Conservation (phyloP, 1,140 invertebrate genomes). For the Danaus plexippus region DNA sequence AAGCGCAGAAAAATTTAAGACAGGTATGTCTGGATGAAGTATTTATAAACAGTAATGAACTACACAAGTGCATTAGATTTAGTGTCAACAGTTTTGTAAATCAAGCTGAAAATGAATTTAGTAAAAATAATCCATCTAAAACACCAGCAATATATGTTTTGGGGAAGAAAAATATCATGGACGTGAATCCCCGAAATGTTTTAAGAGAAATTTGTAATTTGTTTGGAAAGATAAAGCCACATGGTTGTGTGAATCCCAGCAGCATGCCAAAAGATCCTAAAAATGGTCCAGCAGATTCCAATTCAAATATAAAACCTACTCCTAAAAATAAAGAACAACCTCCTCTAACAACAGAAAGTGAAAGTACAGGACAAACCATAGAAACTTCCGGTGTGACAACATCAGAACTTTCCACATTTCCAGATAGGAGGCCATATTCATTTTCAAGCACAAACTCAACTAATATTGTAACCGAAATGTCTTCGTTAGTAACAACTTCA, state of each 20-base stretch:
- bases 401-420: too few species aligned
- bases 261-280: slow-evolving; percentile 1
- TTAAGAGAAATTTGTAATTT: slow-evolving; percentile 11
- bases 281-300: neutral
- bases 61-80: slow-evolving; percentile 15
- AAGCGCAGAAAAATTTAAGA: slow-evolving; percentile 8
- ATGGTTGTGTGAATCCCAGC: slow-evolving; percentile 8
- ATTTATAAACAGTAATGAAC: too few species aligned
- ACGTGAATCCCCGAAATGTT: slow-evolving; percentile 7
- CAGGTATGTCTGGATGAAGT: too few species aligned
- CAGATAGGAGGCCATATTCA: too few species aligned
- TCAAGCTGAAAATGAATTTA: slow-evolving; percentile 17
- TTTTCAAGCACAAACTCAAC: too few species aligned
- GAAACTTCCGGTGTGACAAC: too few species aligned
- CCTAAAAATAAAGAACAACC: neutral
- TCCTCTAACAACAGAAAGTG: too few species aligned
- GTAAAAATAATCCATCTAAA: slow-evolving; percentile 11
- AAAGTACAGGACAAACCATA: too few species aligned
- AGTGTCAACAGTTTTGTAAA: slow-evolving; percentile 16
- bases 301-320: neutral
- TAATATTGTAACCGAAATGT: too few species aligned
- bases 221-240: slow-evolving; percentile 4
- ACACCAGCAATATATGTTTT: slow-evolving; percentile 17
- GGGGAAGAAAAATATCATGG: slow-evolving; percentile 5
- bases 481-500: too few species aligned